Evolutionary conservation across 2,113 vertebrate genomes (phyloP).

Genomic region (Eptesicus fuscus): DNA sequence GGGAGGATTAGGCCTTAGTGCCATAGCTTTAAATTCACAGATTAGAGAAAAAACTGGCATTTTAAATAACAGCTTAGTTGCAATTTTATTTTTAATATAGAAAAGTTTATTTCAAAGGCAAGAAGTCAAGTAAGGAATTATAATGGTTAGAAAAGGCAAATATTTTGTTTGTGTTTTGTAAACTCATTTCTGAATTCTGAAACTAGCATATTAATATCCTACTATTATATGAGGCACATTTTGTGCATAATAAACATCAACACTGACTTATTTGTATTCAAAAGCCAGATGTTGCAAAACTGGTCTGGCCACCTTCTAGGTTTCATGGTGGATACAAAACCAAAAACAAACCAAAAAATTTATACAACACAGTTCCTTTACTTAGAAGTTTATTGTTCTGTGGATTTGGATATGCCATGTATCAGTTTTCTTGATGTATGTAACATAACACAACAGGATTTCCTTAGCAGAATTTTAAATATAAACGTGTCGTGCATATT

Average conservation of each 20-base stretch:
- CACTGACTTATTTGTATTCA: slow-evolving; percentile 45
- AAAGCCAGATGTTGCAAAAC: slow-evolving; percentile 34
- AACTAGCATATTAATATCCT: background rate
- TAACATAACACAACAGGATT: background rate
- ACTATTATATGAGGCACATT: background rate
- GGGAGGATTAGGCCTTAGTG: background rate
- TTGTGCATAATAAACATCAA: background rate
- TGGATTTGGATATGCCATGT: background rate
- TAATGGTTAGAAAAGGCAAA: background rate
- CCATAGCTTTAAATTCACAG: background rate
- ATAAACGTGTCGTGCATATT: background rate
- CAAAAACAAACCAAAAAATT: background rate
- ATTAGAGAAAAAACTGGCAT: background rate
- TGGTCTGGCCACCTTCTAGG: background rate
- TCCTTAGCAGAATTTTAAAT: background rate
- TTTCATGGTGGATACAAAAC: background rate
- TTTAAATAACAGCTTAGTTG: background rate
- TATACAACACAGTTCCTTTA: background rate
- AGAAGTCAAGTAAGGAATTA: background rate
- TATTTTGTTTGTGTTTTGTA: slow-evolving; percentile 14
- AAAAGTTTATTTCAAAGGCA: slow-evolving; percentile 18
- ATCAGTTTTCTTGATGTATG: background rate
- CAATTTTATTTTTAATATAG: background rate
- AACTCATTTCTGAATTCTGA: background rate
- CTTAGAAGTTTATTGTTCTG: background rate